Evolutionary conservation across 1,140 invertebrate genomes (phyloP), one percentile per base, ranked within the genome.

Genomic region (Tribolium madens): DNA sequence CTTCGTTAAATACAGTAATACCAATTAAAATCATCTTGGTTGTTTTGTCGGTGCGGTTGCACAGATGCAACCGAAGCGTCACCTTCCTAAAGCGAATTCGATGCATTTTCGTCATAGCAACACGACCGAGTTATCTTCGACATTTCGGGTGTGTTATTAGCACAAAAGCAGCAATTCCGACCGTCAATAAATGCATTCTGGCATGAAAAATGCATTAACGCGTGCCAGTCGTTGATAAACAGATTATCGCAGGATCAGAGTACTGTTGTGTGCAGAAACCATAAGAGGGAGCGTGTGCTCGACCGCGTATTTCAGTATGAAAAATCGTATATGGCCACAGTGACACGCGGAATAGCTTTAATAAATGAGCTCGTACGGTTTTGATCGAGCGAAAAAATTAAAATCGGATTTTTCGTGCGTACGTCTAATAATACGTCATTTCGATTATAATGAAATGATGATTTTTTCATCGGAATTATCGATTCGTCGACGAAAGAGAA

Each of bases 171-270:
- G 48, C 48, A 33, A 64, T 31, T 12, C 26, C 57, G 26, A 9
- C 7, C 26, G 26, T 64, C 57, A 33, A 64, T 64, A 64, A 64
- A 64, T 64, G 57, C 57, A 64, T 21, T 13, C 18, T 64, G 26
- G 57, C 57, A 64, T 64, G 57, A 64, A 64, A 64, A 64, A 64
- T 64, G 57, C 57, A 64, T 64, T 64, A 64, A 64, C 57, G 57
- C 57, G 57, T 64, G 57, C 57, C 31, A 64, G n/a, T 26, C 7
- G 57, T 33, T 64, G 57, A 64, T 64, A 64, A 64, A 64, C 57
- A 64, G 57, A 64, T 64, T 64, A 64, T 64, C 57, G 17, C 57
- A 64, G 57, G 57, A 64, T 64, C 57, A 42, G 57, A 0, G 31
- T 64, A 33, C 26, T 64, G 57, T 64, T 33, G 7, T 64, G 26